Evolutionary conservation across 2,888 invertebrate genomes (phyloP), one percentile per base, ranked within the genome.

Genomic region (Caenorhabditis angaria): DNA sequence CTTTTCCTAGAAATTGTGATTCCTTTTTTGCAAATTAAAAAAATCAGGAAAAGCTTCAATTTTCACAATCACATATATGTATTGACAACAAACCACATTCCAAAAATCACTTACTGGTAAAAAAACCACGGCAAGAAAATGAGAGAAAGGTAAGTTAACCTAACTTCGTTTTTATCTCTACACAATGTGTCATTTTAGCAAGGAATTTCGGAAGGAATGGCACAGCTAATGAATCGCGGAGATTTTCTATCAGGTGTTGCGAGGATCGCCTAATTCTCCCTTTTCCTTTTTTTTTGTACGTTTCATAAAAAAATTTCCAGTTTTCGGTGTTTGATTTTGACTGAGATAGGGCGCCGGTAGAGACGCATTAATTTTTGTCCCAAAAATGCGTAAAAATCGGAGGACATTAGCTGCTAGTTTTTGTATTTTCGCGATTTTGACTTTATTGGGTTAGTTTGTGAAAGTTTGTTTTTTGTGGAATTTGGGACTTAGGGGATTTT

Each of bases 141-240:
- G 61, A 55, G 24, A 69, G 71, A 58, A 77, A 76, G 66, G 75
- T 71, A 58, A 35, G 61, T 27, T 20, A 18, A 27, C 25, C 10
- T 18, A 20, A 41, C 53, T 48, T 51, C 53, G 35, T 57, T 65
- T 58, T 56, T 66, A n/a, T n/a, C n/a, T n/a, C n/a, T n/a, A n/a
- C n/a, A n/a, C n/a, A n/a, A n/a, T n/a, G n/a, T n/a, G n/a, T n/a
- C n/a, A n/a, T n/a, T n/a, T n/a, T 66, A 71, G 71, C 51, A 60
- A 53, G 72, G 72, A 25, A 41, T 72, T 29, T 47, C 61, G 35
- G 72, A 72, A 58, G 72, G 72, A 53, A 54, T 68, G 35, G 58
- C 68, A 12, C 58, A 61, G 22, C 6, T 68, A 27, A 62, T 28
- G 27, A 66, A 57, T 58, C 61, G 61, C 53, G 61, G 65, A 51